Evolutionary conservation across 2,113 vertebrate species (phyloP), one percentile per base, ranked within the genome.

Genomic region (Stegostoma tigrinum): DNA sequence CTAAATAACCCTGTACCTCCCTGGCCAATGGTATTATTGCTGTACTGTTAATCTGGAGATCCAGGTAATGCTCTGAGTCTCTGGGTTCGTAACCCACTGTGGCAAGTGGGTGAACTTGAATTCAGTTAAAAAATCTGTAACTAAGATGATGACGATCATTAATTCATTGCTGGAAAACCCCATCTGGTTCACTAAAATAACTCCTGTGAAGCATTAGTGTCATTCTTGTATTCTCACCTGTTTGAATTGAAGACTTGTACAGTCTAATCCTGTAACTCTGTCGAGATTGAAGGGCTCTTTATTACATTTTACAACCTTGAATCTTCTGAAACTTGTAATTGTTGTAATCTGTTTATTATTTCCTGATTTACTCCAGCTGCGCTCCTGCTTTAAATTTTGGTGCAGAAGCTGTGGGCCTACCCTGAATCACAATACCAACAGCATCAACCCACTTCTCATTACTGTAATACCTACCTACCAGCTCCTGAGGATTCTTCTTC

Each of bases 401-500:
- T 83, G n/a, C 19, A 15, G 12, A 42, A 15, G 2, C n/a, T 17
- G 5, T 10, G 87, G 14, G 5, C 19, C 64, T 64, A 34, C 34
- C 52, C 7, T 61, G 45, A 14, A 27, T 64, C 34, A n/a, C 30
- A 34, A 64, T n/a, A n/a, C n/a, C 7, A 38, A 34, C n/a, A 21
- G 15, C 30, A 91, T 3, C 6, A 55, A 4, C 66, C 10, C 24
- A 38, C 66, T 55, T 4, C n/a, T 8, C 38, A 45, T 70, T 1
- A 38, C 87, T n/a, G 55, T 27, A 45, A 86, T 83, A 67, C 99
- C 98, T 96, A 99, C 99, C 99, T 96, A 99, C 99, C 27, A 99
- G 97, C 95, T 99, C 99, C 97, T 99, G 98, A 94, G 99, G 99
- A 96, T 99, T 99, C 96, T 97, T 98, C 87, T 97, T 98, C 96